These are phyloP conservation scores for Kryphioiulus occultus DNA, from an alignment of 2,888 invertebrate genomes.

Conservation along the genomic window DNA sequence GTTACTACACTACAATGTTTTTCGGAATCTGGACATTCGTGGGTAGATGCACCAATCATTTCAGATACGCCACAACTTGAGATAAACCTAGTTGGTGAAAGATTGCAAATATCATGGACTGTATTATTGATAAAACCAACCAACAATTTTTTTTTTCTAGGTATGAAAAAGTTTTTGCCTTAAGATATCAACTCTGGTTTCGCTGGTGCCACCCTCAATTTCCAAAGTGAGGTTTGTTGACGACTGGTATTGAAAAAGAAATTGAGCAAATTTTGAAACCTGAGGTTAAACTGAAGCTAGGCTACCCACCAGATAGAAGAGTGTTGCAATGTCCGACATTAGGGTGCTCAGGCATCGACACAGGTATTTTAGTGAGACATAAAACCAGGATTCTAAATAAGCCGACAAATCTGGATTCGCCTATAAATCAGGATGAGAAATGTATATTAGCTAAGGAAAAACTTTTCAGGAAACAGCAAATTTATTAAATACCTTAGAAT, in stretches of 20 bases:
- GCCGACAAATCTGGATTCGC: not conserved
- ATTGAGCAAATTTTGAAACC: not conserved
- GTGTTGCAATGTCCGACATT: slow-evolving; percentile 10
- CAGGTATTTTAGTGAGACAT: slow-evolving; percentile 39
- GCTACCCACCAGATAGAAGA: slow-evolving; percentile 44
- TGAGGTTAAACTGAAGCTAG: too few species aligned
- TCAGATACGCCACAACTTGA: slow-evolving; percentile 37
- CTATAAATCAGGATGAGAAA: not conserved
- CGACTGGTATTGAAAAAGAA: slow-evolving; percentile 27
- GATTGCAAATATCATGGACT: not conserved
- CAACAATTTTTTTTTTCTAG: too few species aligned
- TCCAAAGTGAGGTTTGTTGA: slow-evolving; percentile 22
- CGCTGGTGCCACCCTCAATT: slow-evolving; percentile 29
- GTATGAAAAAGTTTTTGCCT: not conserved
- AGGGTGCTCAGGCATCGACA: slow-evolving; percentile 34
- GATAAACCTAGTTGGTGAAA: not conserved
- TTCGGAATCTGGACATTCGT: not conserved
- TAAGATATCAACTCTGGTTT: slow-evolving; percentile 36
- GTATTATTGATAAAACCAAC: not conserved
- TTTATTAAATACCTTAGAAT: not conserved
- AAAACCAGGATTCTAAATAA: slow-evolving; percentile 39
- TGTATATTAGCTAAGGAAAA: not conserved
- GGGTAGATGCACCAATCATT: slow-evolving; percentile 19
- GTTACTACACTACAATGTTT: not conserved
- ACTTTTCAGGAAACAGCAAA: not conserved